phyloP scores from a whole-genome alignment of 2,797 vertebrate species.

The Pseudomugil gertrudae region DNA sequence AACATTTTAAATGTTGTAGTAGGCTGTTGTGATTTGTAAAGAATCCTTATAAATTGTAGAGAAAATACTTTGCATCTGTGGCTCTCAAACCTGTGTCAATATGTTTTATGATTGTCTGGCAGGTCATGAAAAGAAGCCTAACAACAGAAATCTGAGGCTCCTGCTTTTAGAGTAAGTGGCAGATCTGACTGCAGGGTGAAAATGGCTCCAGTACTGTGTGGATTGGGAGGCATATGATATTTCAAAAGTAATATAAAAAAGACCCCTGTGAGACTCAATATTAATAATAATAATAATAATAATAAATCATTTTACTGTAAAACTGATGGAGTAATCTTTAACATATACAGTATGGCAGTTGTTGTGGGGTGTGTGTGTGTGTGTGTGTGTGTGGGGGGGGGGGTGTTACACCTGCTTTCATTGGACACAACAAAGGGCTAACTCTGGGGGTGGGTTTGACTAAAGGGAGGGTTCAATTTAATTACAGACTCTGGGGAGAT shows the following conservation, averaged over 20 bases:
- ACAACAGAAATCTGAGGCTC: neutral
- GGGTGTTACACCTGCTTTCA: slow-evolving; percentile 59
- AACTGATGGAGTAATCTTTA: slow-evolving; percentile 14
- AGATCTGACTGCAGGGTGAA: neutral
- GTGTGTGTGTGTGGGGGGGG: neutral
- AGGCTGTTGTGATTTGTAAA: too few species aligned
- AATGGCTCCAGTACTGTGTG: too few species aligned
- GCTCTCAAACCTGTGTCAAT: too few species aligned
- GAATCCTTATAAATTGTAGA: too few species aligned
- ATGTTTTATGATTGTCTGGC: too few species aligned
- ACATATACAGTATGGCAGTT: neutral
- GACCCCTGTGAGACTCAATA: too few species aligned
- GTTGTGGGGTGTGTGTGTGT: slow-evolving; percentile 23
- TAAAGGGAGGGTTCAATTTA: slow-evolving; percentile 57
- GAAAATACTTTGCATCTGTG: too few species aligned
- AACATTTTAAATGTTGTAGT: too few species aligned
- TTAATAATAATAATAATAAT: too few species aligned
- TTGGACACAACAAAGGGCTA: slow-evolving; percentile 60
- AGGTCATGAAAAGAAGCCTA: too few species aligned
- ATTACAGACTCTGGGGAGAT: slow-evolving; percentile 75
- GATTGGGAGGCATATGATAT: too few species aligned
- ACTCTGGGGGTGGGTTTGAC: slow-evolving; percentile 28
- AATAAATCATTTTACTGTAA: neutral
- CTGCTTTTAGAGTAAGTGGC: neutral
- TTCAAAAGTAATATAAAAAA: too few species aligned